Evolutionary conservation across 2,797 vertebrate genomes (phyloP).

Genomic region (Neosilurus mollespiculum): DNA sequence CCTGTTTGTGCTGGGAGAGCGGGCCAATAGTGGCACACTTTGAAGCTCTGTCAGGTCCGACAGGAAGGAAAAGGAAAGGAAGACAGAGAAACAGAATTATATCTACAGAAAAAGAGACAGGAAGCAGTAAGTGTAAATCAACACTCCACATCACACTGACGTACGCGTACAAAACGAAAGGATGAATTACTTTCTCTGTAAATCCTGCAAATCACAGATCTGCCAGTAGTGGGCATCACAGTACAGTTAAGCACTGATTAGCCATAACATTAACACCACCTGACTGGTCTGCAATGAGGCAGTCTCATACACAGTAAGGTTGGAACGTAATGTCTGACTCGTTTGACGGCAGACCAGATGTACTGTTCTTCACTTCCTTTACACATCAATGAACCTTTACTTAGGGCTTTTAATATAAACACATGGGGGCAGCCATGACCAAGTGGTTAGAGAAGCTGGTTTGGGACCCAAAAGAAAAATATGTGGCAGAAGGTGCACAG

Average conservation of each 20-base stretch:
- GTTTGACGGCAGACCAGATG: too few species aligned
- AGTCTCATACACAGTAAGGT: too few species aligned
- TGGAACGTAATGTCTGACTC: too few species aligned
- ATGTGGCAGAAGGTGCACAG: too few species aligned
- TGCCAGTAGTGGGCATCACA: conserved; percentile 68
- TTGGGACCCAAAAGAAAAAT: not conserved
- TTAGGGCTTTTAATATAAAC: too few species aligned
- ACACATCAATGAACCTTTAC: too few species aligned
- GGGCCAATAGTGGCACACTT: conserved; percentile 93
- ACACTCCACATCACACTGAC: too few species aligned
- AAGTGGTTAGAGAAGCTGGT: too few species aligned
- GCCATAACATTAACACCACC: not conserved
- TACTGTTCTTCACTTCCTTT: too few species aligned
- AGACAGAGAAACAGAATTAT: conserved; percentile 29
- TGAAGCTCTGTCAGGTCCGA: conserved; percentile 82
- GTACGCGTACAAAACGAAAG: not conserved
- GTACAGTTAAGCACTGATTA: conserved; percentile 39
- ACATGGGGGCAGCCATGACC: too few species aligned
- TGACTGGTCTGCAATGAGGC: not conserved
- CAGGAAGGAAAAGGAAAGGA: conserved; percentile 58
- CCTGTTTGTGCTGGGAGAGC: conserved; percentile 96
- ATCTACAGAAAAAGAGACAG: not conserved
- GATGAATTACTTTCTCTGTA: not conserved
- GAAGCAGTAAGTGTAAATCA: not conserved
- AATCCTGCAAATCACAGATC: not conserved